These are phyloP conservation scores for Carterocephalus palaemon DNA, from an alignment of 2,888 invertebrate genomes.

Conservation along the genomic window DNA sequence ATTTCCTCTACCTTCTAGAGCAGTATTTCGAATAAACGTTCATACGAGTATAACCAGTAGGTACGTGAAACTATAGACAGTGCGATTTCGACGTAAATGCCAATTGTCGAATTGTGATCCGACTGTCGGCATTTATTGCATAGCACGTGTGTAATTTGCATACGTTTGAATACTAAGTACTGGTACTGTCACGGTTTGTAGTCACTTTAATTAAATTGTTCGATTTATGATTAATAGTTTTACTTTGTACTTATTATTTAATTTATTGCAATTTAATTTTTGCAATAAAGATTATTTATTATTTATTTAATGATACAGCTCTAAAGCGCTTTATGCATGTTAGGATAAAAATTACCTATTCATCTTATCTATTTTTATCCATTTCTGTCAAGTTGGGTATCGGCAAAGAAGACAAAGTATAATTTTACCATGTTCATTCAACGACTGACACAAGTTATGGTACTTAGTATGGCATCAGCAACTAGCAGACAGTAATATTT, in stretches of 20 bases:
- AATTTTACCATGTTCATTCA: too few relatives aligned
- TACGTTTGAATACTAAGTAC: slow-evolving; percentile 78
- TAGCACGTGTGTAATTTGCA: slow-evolving; percentile 77
- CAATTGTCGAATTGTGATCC: slow-evolving; percentile 78
- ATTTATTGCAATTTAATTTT: slow-evolving; percentile 33
- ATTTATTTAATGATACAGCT: neutral
- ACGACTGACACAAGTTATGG: too few relatives aligned
- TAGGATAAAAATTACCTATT: too few relatives aligned
- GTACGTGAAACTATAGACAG: slow-evolving; percentile 43
- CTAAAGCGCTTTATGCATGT: too few relatives aligned
- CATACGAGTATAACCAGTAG: slow-evolving; percentile 12
- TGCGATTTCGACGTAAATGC: slow-evolving; percentile 68
- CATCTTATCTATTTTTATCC: too few relatives aligned
- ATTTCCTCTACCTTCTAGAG: slow-evolving; percentile 3
- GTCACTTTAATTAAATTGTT: slow-evolving; percentile 75
- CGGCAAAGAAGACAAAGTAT: too few relatives aligned
- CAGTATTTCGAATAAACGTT: slow-evolving; percentile 11
- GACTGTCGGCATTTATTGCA: slow-evolving; percentile 77
- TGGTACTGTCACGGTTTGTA: slow-evolving; percentile 65
- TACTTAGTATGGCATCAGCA: slow-evolving; percentile 34
- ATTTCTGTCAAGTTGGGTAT: too few relatives aligned
- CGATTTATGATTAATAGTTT: slow-evolving; percentile 65
- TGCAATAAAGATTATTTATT: neutral
- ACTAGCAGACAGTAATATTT: slow-evolving; percentile 44
- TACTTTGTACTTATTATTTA: slow-evolving; percentile 52